Percentiles rank a stretch among this genome's conserved stretches.
Evolutionary conservation across 2,888 invertebrate genomes (phyloP).

Genomic region (Plagodis dolabraria): DNA sequence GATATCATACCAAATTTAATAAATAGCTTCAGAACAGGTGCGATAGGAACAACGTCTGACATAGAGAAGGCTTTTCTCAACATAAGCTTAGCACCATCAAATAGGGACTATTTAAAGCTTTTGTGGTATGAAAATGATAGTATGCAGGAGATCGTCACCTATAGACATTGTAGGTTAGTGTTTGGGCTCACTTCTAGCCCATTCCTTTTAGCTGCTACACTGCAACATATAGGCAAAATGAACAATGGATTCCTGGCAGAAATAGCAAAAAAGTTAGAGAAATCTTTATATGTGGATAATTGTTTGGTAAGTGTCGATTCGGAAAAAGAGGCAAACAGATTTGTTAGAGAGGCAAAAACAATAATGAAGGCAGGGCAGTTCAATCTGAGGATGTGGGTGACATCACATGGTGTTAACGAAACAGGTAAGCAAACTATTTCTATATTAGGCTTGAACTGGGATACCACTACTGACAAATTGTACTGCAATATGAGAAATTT

Average conservation of each 20-base stretch:
- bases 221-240: conserved; percentile 5
- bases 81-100: neutral
- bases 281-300: conserved; percentile 17
- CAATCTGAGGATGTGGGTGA: conserved; percentile 10
- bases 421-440: conserved; percentile 7
- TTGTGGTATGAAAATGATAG: conserved; percentile 14
- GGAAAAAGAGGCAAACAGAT: neutral
- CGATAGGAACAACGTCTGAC: conserved; percentile 9
- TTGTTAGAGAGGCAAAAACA: conserved; percentile 6
- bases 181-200: conserved; percentile 15
- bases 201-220: conserved; percentile 15
- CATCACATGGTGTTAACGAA: conserved; percentile 4
- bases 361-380: conserved; percentile 13
- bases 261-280: neutral
- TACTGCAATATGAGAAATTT: conserved; percentile 3
- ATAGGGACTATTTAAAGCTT: conserved; percentile 10
- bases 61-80: conserved; percentile 14
- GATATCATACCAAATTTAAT: no score
- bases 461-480: conserved; percentile 3
- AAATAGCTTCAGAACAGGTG: neutral
- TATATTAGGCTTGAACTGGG: conserved; percentile 12
- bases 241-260: neutral
- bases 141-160: neutral
- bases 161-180: conserved; percentile 17
- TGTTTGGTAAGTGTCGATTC: conserved; percentile 13